Base-by-base conservation (phyloP, 2,113 vertebrate species). In the Tenrec ecaudatus region DNA sequence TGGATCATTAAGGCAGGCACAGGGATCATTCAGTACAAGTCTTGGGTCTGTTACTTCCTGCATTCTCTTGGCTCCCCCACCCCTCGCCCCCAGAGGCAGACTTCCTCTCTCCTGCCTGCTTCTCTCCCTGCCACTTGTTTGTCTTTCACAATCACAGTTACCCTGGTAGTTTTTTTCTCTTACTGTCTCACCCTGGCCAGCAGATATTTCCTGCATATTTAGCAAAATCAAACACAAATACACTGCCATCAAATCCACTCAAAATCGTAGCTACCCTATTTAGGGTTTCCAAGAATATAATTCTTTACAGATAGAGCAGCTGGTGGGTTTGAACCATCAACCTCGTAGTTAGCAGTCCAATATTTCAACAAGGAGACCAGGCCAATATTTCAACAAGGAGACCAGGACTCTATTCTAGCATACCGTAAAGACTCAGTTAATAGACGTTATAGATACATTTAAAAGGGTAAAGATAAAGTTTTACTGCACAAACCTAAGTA, bases 371-470 rank as follows among this genome's bases (percentile, higher is more conserved):
- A 53, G 47, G 47, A 53, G 47, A 53, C 47, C 47, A 53, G 47
- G 47, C 12, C 47, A 53, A 53, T 12, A 53, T 14, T 53, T 53
- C 47, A 53, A 10, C 47, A 53, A 53, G 47, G 47, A 53, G 47
- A 53, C 47, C 47, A 53, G 47, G 47, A 53, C 47, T 53, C 40
- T 68, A 27, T 23, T 38, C n/a, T 29, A 89, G 15, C 27, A 76
- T 14, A 82, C 38, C 80, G 64, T 90, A 53, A 92, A 80, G 76
- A 29, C 75, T 92, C 84, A 93, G 86, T 82, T 88, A 88, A 68
- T 90, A 83, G 75, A 84, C 91, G 77, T 80, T 88, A 83, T 92
- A 68, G 58, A 82, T 94, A 84, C 76, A 88, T 88, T 93, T 93
- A 82, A 86, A 87, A 82, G 36, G 75, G 71, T 57, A 91, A 82